Conservation (phyloP, 2,113 vertebrate genomes). For the Nettapus auritus region DNA sequence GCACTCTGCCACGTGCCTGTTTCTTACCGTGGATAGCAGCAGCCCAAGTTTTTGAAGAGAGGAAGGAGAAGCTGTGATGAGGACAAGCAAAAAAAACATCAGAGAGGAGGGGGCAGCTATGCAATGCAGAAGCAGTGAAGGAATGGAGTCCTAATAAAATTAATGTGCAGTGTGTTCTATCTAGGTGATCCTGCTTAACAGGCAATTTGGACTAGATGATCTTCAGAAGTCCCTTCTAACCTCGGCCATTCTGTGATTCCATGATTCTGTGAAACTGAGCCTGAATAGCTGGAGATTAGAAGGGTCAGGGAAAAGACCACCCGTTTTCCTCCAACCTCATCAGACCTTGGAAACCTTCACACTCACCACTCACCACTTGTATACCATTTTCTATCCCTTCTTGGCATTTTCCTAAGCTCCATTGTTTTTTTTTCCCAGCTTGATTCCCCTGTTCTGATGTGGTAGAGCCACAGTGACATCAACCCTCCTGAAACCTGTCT, state of each 20-base stretch:
- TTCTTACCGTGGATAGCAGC: not conserved
- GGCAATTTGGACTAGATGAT: too few species aligned
- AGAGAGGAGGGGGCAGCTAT: not conserved
- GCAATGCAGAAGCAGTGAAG: too few species aligned
- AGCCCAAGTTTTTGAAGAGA: not conserved
- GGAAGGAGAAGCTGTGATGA: not conserved
- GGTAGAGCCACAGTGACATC: not conserved
- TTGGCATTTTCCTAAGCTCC: not conserved
- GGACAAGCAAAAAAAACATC: not conserved
- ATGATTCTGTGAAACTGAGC: not conserved
- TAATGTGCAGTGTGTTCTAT: too few species aligned
- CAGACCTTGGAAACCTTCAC: not conserved
- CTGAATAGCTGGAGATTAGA: not conserved
- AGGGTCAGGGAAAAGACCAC: not conserved
- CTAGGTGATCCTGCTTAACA: too few species aligned
- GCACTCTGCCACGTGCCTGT: not conserved
- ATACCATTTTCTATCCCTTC: not conserved
- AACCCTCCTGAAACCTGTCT: not conserved
- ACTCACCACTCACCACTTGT: not conserved
- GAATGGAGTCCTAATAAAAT: not conserved
- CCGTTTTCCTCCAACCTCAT: not conserved
- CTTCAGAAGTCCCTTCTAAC: too few species aligned
- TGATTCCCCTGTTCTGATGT: not conserved
- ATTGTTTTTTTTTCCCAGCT: not conserved
- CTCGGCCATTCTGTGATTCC: too few species aligned